Percentiles rank a stretch among this genome's conserved stretches.
Conservation (phyloP, 2,888 invertebrate genomes). For the Allophyes oxyacanthae region DNA sequence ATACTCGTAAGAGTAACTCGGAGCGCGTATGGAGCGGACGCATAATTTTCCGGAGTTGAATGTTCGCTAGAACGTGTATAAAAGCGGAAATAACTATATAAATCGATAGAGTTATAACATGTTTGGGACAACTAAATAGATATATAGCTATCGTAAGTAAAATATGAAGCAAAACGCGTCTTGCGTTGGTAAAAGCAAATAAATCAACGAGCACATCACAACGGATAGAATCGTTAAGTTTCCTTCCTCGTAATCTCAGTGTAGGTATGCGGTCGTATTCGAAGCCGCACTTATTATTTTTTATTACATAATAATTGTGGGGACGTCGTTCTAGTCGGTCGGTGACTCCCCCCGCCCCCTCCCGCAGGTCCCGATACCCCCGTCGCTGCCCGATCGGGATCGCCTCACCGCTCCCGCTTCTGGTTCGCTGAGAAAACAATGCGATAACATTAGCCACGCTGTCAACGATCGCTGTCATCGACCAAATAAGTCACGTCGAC, state of each 20-base stretch:
- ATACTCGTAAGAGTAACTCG: constrained; percentile 22
- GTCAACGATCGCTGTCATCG: constrained; percentile 68
- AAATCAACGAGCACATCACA: constrained; percentile 39
- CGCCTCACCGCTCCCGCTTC: constrained; percentile 58
- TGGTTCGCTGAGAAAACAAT: constrained; percentile 68
- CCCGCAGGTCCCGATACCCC: constrained; percentile 23
- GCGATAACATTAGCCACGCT: constrained; percentile 75
- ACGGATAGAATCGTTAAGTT: constrained; percentile 52
- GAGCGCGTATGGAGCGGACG: constrained; percentile 38
- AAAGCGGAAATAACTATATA: constrained; percentile 46
- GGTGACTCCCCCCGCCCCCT: constrained; percentile 62
- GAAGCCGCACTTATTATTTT: constrained; percentile 74
- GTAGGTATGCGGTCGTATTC: constrained; percentile 67
- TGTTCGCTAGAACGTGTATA: constrained; percentile 29
- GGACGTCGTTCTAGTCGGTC: constrained; percentile 75
- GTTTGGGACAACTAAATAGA: constrained; percentile 42
- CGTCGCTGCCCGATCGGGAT: constrained; percentile 57
- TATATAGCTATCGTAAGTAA: constrained; percentile 45
- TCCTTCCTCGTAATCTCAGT: constrained; percentile 68
- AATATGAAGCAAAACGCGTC: constrained; percentile 29
- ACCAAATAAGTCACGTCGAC: constrained; percentile 73
- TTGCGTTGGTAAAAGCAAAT: constrained; percentile 18
- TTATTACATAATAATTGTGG: constrained; percentile 80
- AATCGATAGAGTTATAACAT: constrained; percentile 40
- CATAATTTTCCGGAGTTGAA: constrained; percentile 60